Base-by-base conservation (phyloP, 1,140 invertebrate genomes). In the Tribolium madens region DNA sequence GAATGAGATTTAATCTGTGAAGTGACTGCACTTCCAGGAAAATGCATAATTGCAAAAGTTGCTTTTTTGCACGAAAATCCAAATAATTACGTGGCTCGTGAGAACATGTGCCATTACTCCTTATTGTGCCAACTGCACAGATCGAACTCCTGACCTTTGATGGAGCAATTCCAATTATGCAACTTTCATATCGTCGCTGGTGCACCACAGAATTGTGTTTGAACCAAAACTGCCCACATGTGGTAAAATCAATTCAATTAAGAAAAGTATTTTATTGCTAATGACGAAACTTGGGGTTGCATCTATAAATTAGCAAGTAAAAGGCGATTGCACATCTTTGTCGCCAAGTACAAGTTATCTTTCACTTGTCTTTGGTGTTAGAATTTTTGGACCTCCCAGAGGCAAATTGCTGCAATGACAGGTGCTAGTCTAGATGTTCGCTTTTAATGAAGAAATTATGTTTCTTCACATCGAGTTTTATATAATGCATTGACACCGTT, bases 121-220 rank as follows among this genome's bases (percentile, higher is more conserved):
- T 68, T 53, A 75, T 75, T 75, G 73, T 75, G 64, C 36, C 17
- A 42, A 33, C 36, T 60, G 60, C 26, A 21, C 53, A 60, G 48
- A 76, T 76, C 74, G 74, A 76, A 76, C 74, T 70, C 70, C 74
- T 76, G 74, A 76, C 74, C 74, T 76, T 76, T 76, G 50, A 42
- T 76, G 31, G 64, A 70, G 74, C 15, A 76, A 76, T 50, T 42
- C n/a, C 3, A 71, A 48, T 71, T 48, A 52, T 75, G 60, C 73
- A 57, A 64, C 57, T 64, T 64, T 64, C 57, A 33, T 64, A 64
- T 33, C 3, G 14, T 47, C 18, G 15, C 10, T 47, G 14, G 42
- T 71, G 68, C 36, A 71, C 7, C 18, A 47, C 47, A 17, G 68
- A n/a, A 18, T 71, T 9, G 13, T n/a, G 26, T 47, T 52, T 52